Base-by-base conservation (phyloP, 1,140 invertebrate species). In the Rhagoletis zephyria region DNA sequence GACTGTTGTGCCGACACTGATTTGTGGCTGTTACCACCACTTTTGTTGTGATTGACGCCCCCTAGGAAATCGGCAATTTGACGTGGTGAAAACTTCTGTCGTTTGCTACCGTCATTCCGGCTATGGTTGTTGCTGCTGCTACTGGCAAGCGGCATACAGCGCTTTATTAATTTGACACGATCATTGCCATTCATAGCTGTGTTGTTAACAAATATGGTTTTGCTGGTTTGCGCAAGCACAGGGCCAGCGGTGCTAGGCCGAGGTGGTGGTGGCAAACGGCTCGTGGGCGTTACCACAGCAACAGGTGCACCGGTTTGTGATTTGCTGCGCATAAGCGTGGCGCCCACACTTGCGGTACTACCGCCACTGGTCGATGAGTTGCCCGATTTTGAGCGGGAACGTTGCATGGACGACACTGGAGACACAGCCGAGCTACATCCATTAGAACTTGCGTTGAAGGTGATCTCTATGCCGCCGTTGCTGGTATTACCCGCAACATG, bases 141-240 rank as follows among this genome's bases (percentile, higher is more conserved):
- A 14, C 0, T 86, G 51, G 16, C n/a, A 16, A 85, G 67, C 85
- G 85, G 85, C 60, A 86, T 65, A 51, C 87, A 86, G 40, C 87
- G 87, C 70, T 88, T 88, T 40, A 88, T 86, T 6, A 74, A 88
- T 61, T 88, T 88, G 19, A 87, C 45, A 85, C 85, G 85, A 48
- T 85, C 42, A 48, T 86, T 67, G 42, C 59, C 74, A 56, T 60
- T 51, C 40, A n/a, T n/a, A 0, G 87, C 19, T 42, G 67, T 59
- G 61, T 67, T 88, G 77, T 85, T 86, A 7, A 88, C 85, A 88
- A 88, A 74, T 6, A 88, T 88, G 1, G 87, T 88, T 64, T 88
- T 88, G 12, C 48, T 81, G 48, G 16, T 81, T 81, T 81, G 74
- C 48, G 74, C 74, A 5, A 81, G 74, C 74, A 81, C 74, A 2